Conservation (phyloP, 1,140 invertebrate genomes). For the Dinothrombium tinctorium region DNA sequence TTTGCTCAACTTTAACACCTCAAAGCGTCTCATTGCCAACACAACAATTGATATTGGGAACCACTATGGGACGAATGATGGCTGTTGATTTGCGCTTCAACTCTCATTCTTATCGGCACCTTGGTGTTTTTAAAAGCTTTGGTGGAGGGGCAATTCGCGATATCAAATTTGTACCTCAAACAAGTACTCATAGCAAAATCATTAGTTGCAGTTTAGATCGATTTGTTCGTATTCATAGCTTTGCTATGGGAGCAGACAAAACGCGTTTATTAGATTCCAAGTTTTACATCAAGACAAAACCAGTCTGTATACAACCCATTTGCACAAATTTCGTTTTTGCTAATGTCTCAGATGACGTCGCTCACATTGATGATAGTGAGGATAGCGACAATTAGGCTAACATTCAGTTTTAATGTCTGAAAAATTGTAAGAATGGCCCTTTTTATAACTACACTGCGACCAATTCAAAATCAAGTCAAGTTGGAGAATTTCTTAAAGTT, state of each 20-base stretch:
- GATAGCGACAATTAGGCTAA: neutral
- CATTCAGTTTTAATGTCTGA: too few relatives aligned
- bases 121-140: slow-evolving; percentile 11
- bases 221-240: slow-evolving; percentile 11
- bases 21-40: neutral
- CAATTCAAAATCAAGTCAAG: too few relatives aligned
- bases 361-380: neutral
- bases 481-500: too few relatives aligned
- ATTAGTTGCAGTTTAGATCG: slow-evolving; percentile 11
- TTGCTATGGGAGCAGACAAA: slow-evolving; percentile 4
- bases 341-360: neutral
- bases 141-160: slow-evolving; percentile 11
- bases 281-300: slow-evolving; percentile 11
- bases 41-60: slow-evolving; percentile 7
- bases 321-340: neutral
- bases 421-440: too few relatives aligned
- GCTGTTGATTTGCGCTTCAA: slow-evolving; percentile 10
- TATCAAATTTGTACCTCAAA: slow-evolving; percentile 9
- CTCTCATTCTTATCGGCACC: slow-evolving; percentile 2
- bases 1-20: slow-evolving; percentile 7
- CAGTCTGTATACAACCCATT: slow-evolving; percentile 13
- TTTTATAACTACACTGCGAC: too few relatives aligned
- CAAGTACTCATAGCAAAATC: slow-evolving; percentile 2
- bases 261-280: slow-evolving; percentile 6
- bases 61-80: slow-evolving; percentile 11